phyloP scores from a whole-genome alignment of 2,113 vertebrate species.

The Lampris megalopsis region DNA sequence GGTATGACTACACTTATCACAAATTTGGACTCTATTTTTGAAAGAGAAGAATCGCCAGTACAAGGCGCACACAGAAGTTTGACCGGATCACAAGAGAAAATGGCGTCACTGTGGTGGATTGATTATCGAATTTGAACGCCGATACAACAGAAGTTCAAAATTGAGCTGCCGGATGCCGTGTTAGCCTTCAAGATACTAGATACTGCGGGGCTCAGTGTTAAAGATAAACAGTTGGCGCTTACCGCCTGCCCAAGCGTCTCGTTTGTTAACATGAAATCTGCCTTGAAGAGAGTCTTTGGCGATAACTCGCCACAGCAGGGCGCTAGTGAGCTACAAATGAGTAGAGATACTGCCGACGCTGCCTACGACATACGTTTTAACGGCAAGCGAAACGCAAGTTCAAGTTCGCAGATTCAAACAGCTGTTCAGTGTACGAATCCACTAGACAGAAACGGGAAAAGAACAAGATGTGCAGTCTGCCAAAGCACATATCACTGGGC shows the following conservation, averaged over 20 bases:
- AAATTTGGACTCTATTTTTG: not conserved
- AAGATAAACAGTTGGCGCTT: slow-evolving; percentile 21
- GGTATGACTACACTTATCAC: not conserved
- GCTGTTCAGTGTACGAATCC: slow-evolving; percentile 22
- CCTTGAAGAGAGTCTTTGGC: slow-evolving; percentile 9
- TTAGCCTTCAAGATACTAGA: slow-evolving; percentile 11
- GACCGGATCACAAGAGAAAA: slow-evolving; percentile 4
- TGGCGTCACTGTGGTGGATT: not conserved
- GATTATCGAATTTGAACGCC: slow-evolving; percentile 13
- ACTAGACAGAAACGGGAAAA: slow-evolving; percentile 8
- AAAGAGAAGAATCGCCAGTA: not conserved
- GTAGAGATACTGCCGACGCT: not conserved
- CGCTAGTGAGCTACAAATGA: not conserved
- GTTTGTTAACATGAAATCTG: slow-evolving; percentile 8
- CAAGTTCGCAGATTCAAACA: not conserved
- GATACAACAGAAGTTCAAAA: too few species aligned
- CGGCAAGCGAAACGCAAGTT: not conserved
- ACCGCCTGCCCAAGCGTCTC: not conserved
- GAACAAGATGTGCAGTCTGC: slow-evolving; percentile 26
- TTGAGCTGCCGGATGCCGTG: too few species aligned
- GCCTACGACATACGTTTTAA: not conserved
- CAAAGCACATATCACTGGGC: slow-evolving; percentile 39
- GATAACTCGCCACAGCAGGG: not conserved
- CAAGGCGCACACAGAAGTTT: slow-evolving; percentile 9
- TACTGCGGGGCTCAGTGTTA: slow-evolving; percentile 8